Percentiles rank a stretch among this genome's conserved stretches.
phyloP scores from a whole-genome alignment of 2,888 invertebrate genomes.

The Unio pictorum region DNA sequence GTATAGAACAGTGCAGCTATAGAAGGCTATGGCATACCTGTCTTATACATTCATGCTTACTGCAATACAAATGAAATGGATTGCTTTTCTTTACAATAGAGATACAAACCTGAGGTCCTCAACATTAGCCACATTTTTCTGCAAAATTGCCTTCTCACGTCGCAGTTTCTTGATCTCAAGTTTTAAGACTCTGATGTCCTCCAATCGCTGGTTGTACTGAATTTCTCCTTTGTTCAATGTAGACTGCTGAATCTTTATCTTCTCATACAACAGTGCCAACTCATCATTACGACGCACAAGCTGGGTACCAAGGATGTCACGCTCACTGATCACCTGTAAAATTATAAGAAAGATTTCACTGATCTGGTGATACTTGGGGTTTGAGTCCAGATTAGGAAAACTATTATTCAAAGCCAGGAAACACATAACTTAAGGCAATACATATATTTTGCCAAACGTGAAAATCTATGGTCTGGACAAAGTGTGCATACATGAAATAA shows the following conservation, averaged over 20 bases:
- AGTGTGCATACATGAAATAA: too few species aligned
- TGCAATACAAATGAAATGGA: too few species aligned
- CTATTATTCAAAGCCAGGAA: too few species aligned
- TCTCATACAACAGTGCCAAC: constrained; percentile 82
- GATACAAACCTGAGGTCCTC: constrained; percentile 78
- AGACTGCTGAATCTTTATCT: constrained; percentile 82
- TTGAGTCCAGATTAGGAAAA: too few species aligned
- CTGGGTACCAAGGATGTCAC: constrained; percentile 87
- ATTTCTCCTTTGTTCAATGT: constrained; percentile 83
- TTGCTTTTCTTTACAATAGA: too few species aligned
- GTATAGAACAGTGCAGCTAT: too few species aligned
- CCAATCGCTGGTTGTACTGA: constrained; percentile 83
- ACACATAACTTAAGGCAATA: too few species aligned
- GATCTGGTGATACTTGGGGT: too few species aligned
- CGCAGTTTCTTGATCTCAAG: constrained; percentile 81
- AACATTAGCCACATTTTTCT: constrained; percentile 78
- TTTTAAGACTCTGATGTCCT: constrained; percentile 87
- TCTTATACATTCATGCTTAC: too few species aligned
- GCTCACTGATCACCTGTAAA: constrained; percentile 65
- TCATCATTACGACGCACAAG: constrained; percentile 87
- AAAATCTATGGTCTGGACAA: too few species aligned
- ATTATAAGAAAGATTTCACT: background rate
- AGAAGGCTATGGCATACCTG: too few species aligned
- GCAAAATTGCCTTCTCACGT: constrained; percentile 67
- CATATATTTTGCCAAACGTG: too few species aligned